A percentile compares a stretch with the other conserved stretches of the same genome.
These are phyloP conservation scores for Volucella inflata DNA, from an alignment of 2,888 invertebrate genomes.

Conservation along the genomic window DNA sequence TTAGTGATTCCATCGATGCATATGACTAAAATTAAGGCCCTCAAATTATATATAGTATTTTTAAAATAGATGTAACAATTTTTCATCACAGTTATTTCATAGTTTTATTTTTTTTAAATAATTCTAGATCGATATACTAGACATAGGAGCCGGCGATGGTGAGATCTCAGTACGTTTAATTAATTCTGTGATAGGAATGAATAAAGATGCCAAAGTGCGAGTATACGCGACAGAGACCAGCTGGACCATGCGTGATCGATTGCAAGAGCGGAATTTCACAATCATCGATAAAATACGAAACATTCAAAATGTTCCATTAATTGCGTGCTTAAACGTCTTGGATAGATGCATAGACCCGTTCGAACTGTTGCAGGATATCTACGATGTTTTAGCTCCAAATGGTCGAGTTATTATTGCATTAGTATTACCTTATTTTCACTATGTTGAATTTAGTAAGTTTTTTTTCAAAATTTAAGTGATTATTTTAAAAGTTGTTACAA, in stretches of 20 bases:
- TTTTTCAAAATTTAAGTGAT: no score
- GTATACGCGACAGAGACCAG: slow-evolving; percentile 97
- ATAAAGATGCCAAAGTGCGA: slow-evolving; percentile 85
- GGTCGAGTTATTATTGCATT: slow-evolving; percentile 94
- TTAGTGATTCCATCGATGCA: no score
- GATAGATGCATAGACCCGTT: slow-evolving; percentile 96
- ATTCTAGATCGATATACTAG: slow-evolving; percentile 86
- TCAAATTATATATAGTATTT: no score
- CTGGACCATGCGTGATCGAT: slow-evolving; percentile 92
- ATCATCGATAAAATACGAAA: slow-evolving; percentile 82
- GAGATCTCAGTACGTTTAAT: slow-evolving; percentile 92
- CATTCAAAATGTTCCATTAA: slow-evolving; percentile 81
- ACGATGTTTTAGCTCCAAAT: slow-evolving; percentile 88
- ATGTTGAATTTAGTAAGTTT: slow-evolving; percentile 92
- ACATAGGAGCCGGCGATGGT: slow-evolving; percentile 98
- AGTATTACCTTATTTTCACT: slow-evolving; percentile 96
- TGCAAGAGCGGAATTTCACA: slow-evolving; percentile 86
- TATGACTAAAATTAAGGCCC: no score
- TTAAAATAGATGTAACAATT: no score
- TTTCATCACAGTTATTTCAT: neutral
- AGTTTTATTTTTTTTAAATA: neutral
- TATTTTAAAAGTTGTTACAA: neutral
- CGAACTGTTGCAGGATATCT: slow-evolving; percentile 90
- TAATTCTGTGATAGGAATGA: slow-evolving; percentile 89
- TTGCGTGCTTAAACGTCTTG: slow-evolving; percentile 93